Evolutionary conservation across 2,113 vertebrate species (phyloP).

Genomic region (Ammodytes dubius): DNA sequence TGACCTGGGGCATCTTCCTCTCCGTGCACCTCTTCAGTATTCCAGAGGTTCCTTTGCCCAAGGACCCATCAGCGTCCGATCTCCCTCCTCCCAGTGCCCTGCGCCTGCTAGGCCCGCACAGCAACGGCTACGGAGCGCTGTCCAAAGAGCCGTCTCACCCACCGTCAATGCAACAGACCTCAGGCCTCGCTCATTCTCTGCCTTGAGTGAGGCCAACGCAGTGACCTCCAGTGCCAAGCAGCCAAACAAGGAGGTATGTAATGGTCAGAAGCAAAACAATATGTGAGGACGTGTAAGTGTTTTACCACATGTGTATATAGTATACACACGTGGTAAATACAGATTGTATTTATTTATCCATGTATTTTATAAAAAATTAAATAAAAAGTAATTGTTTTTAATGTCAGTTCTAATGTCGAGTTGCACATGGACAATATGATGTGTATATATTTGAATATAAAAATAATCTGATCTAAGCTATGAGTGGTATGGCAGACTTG

Average conservation of each 20-base stretch:
- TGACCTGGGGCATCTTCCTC: slow-evolving; percentile 89
- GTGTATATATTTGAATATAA: background rate
- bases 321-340: background rate
- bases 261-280: background rate
- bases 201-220: slow-evolving; percentile 74
- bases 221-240: slow-evolving; percentile 80
- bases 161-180: slow-evolving; percentile 62
- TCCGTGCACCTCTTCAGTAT: slow-evolving; percentile 93
- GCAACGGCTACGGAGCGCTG: slow-evolving; percentile 84
- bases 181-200: slow-evolving; percentile 75
- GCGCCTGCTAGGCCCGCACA: slow-evolving; percentile 72
- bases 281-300: background rate
- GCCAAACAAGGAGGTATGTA: slow-evolving; percentile 82
- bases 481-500: background rate
- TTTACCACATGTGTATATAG: background rate
- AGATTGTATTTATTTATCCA: background rate
- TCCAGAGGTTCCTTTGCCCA: slow-evolving; percentile 88
- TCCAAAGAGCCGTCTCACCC: slow-evolving; percentile 71
- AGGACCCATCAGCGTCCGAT: background rate
- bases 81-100: slow-evolving; percentile 44
- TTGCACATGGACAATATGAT: background rate
- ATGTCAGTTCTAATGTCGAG: background rate
- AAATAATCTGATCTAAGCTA: background rate
- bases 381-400: background rate
- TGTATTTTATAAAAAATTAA: background rate